Evolutionary conservation across 2,888 invertebrate species (phyloP).

Genomic region (Nymphalis c-album): DNA sequence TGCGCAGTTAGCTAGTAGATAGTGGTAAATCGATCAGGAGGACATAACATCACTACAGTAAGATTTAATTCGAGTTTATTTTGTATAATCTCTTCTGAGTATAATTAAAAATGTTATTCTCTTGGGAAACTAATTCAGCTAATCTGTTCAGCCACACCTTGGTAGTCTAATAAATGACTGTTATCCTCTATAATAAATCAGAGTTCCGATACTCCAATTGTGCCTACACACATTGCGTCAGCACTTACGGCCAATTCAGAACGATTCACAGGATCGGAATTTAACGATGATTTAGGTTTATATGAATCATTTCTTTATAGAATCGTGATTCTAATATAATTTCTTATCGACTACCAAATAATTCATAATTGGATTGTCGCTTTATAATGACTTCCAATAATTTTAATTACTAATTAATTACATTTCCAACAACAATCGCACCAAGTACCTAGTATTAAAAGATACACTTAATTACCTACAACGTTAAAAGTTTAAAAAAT

Average conservation of each 20-base stretch:
- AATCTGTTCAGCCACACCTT: conserved; percentile 11
- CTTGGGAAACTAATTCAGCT: background rate
- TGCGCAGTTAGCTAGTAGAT: too few relatives aligned
- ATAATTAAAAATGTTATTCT: background rate
- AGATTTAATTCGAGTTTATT: too few relatives aligned
- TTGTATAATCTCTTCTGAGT: too few relatives aligned
- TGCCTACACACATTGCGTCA: conserved; percentile 38
- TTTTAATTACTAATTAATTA: background rate
- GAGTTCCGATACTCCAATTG: conserved; percentile 33
- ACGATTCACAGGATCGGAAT: conserved; percentile 40
- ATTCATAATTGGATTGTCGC: background rate
- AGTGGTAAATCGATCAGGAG: too few relatives aligned
- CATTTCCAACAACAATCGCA: background rate
- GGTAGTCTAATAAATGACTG: conserved; percentile 23
- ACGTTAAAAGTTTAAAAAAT: too few relatives aligned
- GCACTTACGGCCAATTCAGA: conserved; percentile 40
- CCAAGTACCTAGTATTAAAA: background rate
- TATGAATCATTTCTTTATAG: conserved; percentile 38
- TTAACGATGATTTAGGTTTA: conserved; percentile 31
- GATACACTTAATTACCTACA: background rate
- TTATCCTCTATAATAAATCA: conserved; percentile 37
- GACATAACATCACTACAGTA: too few relatives aligned
- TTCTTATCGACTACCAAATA: conserved; percentile 6
- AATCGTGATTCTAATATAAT: conserved; percentile 10
- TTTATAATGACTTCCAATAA: background rate